Evolutionary conservation across 2,113 vertebrate species (phyloP), one percentile per base, ranked within the genome.

Genomic region (Tenrec ecaudatus): DNA sequence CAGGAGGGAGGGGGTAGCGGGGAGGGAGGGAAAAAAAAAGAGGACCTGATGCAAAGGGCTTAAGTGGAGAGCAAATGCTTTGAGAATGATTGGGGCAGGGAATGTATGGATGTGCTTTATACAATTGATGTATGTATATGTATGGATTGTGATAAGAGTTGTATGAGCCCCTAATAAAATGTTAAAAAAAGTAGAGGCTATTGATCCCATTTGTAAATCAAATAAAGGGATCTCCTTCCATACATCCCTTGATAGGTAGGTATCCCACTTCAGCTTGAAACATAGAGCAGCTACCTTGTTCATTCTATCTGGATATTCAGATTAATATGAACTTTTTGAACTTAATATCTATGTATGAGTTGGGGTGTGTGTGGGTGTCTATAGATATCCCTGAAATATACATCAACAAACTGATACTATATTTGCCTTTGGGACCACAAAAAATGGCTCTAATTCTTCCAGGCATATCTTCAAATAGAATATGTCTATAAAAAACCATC

Each of bases 181-280:
- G n/a, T n/a, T n/a, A n/a, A 53, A 80, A n/a, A 20, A 76, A 85
- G 57, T 76, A 36, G 25, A 86, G 33, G 3, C 3, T 27, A 36
- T 12, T 69, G 47, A 4, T 64, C 60, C 9, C 38, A 38, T 14
- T 1, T 93, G 4, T 94, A 22, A 23, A 77, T 23, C 57, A 85
- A 58, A 94, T 68, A 73, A 4, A 78, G 14, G 3, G 66, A 87
- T 73, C 11, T 29, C 4, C 0, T 77, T 83, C 6, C 78, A 36
- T 0, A 64, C 17, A 29, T 69, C 5, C 27, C 20, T 53, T 60
- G 22, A 15, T 29, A 47, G 29, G 3, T 20, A 80, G 20, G 2
- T 2, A 60, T 90, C 14, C 19, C 80, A 6, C 22, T 94, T 87
- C 33, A 23, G 10, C 78, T 62, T 81, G 19, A 93, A 92, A 77